Conservation (phyloP, 2,888 invertebrate species). For the Euplagia quadripunctaria region DNA sequence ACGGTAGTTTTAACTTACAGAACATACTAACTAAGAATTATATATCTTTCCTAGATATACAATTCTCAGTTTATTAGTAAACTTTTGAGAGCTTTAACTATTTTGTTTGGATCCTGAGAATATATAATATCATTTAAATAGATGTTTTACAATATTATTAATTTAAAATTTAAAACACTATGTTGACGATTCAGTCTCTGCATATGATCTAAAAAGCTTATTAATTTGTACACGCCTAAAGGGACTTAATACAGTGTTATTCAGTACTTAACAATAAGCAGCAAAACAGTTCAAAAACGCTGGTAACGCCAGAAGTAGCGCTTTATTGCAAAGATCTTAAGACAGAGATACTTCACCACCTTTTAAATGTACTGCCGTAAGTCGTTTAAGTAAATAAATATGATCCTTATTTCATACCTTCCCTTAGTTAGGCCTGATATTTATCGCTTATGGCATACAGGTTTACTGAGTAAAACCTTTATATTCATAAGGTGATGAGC, state of each 20-base stretch:
- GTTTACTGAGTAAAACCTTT: slow-evolving; percentile 27
- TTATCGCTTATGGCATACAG: not conserved
- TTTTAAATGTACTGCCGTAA: not conserved
- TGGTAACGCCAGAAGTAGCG: not conserved
- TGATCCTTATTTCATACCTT: not conserved
- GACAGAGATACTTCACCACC: not conserved
- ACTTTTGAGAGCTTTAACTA: no score
- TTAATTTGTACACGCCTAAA: not conserved
- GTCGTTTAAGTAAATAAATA: not conserved
- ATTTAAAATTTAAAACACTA: no score
- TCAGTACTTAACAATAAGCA: not conserved
- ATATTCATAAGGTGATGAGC: slow-evolving; percentile 40
- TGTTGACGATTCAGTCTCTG: not conserved
- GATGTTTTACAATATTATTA: no score
- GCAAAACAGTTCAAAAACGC: not conserved
- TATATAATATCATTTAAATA: no score
- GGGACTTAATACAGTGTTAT: no score
- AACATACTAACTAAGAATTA: no score
- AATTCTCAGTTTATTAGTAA: no score
- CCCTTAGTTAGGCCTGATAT: not conserved
- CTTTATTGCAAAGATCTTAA: not conserved
- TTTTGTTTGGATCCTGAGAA: no score
- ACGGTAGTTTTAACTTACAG: no score
- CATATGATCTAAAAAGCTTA: not conserved
- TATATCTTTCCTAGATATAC: no score